Base-by-base conservation (phyloP, 2,888 invertebrate species). In the Pachliopta kotzebuea region DNA sequence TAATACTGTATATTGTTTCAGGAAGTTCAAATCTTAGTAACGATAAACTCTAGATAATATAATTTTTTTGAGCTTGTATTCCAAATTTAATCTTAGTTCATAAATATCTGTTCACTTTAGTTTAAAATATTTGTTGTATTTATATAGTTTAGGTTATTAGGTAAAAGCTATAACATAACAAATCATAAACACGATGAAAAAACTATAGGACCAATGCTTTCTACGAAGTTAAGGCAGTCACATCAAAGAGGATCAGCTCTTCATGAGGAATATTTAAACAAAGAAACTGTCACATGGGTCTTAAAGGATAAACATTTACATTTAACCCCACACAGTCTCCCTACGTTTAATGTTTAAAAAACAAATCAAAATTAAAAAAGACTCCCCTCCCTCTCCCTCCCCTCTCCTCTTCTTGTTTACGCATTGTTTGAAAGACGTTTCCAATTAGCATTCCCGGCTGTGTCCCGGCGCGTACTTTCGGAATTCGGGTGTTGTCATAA, bases 381-480 rank as follows among this genome's bases (percentile, higher is more conserved):
- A 11, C 69, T 74, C 80, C 84, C 84, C 26, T 26, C 26, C 26
- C 11, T 14, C 37, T 14, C 14, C 11, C 11, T 37, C 37, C 37
- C n/a, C n/a, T n/a, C n/a, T n/a, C n/a, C 37, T 37, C 37, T 14
- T 4, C 80, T 71, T 83, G 83, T 85, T 83, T 84, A 84, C 75
- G 70, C 73, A 76, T 76, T 73, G 79, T 83, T 83, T 84, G 82
- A 80, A 79, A 82, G 84, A 79, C 77, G 66, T 76, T 77, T 73
- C 77, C 80, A 85, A 84, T 85, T 85, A 85, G 84, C 73, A 79
- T 80, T 79, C 75, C 66, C 75, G 72, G 72, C 76, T 80, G 74
- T 77, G 77, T 78, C 80, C 74, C 76, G 76, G 70, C 76, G 71
- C 81, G 79, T 81, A 80, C 74, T 76, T 76, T 56, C 60, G 54